These are phyloP conservation scores for Oxyura jamaicensis DNA, from an alignment of 2,113 vertebrate species.

Conservation along the genomic window DNA sequence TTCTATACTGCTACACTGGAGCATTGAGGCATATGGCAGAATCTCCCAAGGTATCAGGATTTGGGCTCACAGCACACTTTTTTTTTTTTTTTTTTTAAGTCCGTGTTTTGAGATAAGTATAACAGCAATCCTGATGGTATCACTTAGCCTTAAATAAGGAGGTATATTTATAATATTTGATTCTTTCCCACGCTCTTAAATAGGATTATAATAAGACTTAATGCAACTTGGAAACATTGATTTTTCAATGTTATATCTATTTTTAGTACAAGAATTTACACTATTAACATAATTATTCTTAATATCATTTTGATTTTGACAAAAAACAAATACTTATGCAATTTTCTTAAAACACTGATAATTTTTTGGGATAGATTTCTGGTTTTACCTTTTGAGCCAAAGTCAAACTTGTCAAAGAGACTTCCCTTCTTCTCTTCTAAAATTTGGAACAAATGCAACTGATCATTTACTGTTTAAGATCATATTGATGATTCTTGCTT, in stretches of 20 bases:
- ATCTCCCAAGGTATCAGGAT: background rate
- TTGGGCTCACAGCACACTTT: background rate
- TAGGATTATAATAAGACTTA: background rate
- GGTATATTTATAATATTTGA: background rate
- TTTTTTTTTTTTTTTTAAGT: too few relatives aligned
- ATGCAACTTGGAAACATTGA: background rate
- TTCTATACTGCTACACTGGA: background rate
- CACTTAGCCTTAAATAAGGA: background rate
- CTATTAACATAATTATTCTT: background rate
- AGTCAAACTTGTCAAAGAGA: background rate
- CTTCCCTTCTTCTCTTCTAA: background rate
- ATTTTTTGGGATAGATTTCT: background rate
- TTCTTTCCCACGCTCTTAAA: background rate
- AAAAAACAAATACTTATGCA: background rate
- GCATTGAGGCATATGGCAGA: background rate
- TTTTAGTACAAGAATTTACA: background rate
- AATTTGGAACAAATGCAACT: background rate
- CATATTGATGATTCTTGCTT: background rate
- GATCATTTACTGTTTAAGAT: background rate
- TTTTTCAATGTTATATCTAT: background rate
- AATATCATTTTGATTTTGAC: background rate
- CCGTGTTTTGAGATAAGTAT: background rate
- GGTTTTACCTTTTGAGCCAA: background rate
- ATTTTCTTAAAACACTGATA: background rate
- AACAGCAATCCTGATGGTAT: background rate